These are phyloP conservation scores for Malurus alboscapulatus DNA, from an alignment of 2,113 vertebrate genomes.

Conservation along the genomic window DNA sequence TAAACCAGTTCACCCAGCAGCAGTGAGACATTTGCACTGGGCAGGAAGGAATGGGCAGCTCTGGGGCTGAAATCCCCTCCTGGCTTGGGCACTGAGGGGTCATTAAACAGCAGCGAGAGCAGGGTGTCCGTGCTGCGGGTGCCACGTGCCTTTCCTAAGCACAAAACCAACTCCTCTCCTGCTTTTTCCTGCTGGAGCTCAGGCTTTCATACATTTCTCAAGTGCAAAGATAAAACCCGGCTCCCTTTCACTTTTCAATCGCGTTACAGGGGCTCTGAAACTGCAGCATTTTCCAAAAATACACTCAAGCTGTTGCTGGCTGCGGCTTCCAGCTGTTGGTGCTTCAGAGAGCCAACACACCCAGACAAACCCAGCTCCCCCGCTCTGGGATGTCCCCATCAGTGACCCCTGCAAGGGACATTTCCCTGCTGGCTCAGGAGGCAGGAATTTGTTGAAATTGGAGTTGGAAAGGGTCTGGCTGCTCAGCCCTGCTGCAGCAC, in stretches of 20 bases:
- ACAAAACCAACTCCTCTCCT: background rate
- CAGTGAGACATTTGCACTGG: background rate
- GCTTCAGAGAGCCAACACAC: background rate
- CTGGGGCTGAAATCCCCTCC: background rate
- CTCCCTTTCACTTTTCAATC: background rate
- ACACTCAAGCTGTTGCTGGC: background rate
- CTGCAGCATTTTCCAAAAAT: background rate
- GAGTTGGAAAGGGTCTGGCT: background rate
- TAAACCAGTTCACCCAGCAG: background rate
- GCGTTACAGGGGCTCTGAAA: background rate
- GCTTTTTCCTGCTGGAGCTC: background rate
- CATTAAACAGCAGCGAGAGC: background rate
- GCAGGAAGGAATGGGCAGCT: background rate
- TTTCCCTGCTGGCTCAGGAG: background rate
- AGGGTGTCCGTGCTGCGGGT: rapidly evolving
- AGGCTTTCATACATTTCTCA: background rate
- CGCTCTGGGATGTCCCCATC: rapidly evolving
- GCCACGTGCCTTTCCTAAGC: background rate
- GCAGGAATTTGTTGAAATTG: background rate
- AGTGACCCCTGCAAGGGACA: background rate
- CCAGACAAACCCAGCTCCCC: background rate
- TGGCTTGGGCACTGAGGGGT: background rate
- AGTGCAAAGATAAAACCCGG: background rate
- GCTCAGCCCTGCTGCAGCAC: background rate
- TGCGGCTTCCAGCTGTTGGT: background rate